Percentiles rank a stretch among this genome's conserved stretches.
Conservation (phyloP, 92 coral and sea anemone species). For the Porites cylindrica region DNA sequence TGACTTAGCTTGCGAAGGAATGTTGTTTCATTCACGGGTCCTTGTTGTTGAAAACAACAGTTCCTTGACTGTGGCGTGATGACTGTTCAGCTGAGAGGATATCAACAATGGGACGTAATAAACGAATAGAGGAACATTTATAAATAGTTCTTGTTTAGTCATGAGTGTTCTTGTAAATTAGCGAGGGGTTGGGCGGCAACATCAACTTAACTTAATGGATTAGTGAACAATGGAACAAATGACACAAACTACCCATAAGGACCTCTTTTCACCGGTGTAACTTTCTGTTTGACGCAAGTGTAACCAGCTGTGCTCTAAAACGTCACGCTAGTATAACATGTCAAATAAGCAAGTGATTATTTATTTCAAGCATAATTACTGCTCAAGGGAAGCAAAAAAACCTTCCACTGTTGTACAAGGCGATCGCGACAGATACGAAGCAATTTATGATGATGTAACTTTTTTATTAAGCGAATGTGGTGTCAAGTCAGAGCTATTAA, state of each 20-base stretch:
- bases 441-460: no score
- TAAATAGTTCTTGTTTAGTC: constrained; percentile 15
- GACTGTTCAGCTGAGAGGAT: background rate
- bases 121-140: constrained; percentile 15
- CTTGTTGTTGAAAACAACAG: background rate
- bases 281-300: background rate
- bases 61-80: background rate
- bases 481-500: no score
- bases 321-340: background rate
- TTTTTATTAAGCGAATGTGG: no score
- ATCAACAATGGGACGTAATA: background rate
- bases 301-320: background rate
- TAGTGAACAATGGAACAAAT: background rate
- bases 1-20: background rate
- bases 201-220: background rate
- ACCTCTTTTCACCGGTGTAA: background rate
- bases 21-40: background rate
- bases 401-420: background rate
- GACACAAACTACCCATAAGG: background rate
- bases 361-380: background rate
- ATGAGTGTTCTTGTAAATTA: constrained; percentile 9
- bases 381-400: background rate
- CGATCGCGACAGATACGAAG: no score
- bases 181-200: background rate
- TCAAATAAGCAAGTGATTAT: background rate